Base-by-base conservation (phyloP, 2,888 invertebrate genomes). In the Drosophila birchii region DNA sequence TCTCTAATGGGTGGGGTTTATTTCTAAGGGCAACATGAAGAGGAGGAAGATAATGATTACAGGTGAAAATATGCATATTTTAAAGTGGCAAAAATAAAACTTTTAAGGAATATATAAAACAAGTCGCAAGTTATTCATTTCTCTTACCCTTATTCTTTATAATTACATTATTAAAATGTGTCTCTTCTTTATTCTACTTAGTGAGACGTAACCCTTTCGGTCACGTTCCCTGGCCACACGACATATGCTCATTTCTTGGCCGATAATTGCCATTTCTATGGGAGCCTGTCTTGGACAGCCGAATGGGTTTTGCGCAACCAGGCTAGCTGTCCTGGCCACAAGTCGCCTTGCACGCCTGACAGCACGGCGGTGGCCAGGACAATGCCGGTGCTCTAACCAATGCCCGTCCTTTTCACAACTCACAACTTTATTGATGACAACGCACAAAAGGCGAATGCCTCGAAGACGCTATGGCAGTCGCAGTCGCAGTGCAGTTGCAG, bases 381-480 rank as follows among this genome's bases (percentile, higher is more conserved):
- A 67, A 63, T 61, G 45, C 60, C 26, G 45, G 12, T 55, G 44
- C 54, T 54, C 44, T 32, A 16, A 11, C 32, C 53, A 23, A 38
- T 23, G 53, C 29, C 45, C 43, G 41, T 56, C 68, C 68, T 49
- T 55, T 70, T 70, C 29, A 70, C 70, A 68, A 39, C 71, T 68
- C 55, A 70, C 70, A 68, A 47, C 71, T 68, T 68, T 68, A 68
- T 68, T 70, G 68, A 68, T 55, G 57, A 56, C 47, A 39, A 36
- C 56, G 71, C 51, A 66, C 67, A 67, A 66, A 66, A 66, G 68
- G 67, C 67, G 66, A 38, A 23, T 53, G 23, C 26, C 67, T 49
- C 34, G 43, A 66, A 67, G 67, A 67, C 68, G 53, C 51, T 23
- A 44, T 56, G 18, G 12, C 44, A 16, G 18, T 39, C 18, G 54